Conservation (phyloP, 2,888 invertebrate species). For the Seira ritae region DNA sequence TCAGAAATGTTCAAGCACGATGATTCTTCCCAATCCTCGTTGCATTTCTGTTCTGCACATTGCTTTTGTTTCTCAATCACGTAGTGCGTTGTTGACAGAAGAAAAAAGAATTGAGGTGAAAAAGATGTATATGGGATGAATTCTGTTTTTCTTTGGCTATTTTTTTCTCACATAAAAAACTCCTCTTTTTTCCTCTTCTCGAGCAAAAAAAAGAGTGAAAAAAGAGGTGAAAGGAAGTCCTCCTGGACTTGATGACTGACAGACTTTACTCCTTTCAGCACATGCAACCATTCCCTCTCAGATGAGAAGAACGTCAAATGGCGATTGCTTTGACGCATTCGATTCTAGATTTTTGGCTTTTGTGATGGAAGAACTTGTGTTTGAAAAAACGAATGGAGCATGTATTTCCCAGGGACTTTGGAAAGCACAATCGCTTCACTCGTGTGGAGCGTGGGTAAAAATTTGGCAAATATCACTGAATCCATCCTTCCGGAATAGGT, state of each 20-base stretch:
- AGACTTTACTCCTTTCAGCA: constrained; percentile 33
- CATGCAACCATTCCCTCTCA: neutral
- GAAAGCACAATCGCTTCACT: neutral
- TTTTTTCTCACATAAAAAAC: too few relatives aligned
- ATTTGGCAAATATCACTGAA: neutral
- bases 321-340: constrained; percentile 33
- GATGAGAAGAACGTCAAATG: constrained; percentile 35
- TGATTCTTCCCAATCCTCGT: neutral
- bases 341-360: constrained; percentile 18
- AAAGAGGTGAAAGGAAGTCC: neutral
- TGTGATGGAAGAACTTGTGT: neutral
- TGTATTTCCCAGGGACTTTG: neutral
- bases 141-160: neutral
- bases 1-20: neutral
- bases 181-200: too few relatives aligned
- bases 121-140: constrained; percentile 34
- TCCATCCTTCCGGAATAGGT: neutral
- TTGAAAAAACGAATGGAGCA: neutral
- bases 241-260: constrained; percentile 50
- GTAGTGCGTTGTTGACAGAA: neutral
- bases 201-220: too few relatives aligned
- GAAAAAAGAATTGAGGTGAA: constrained; percentile 11
- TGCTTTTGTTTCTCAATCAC: too few relatives aligned
- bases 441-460: neutral
- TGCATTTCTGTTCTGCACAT: too few relatives aligned